Percentiles rank a stretch among this genome's conserved stretches.
Evolutionary conservation across 1,140 invertebrate species (phyloP).

Genomic region (Lordiphosa collinella): DNA sequence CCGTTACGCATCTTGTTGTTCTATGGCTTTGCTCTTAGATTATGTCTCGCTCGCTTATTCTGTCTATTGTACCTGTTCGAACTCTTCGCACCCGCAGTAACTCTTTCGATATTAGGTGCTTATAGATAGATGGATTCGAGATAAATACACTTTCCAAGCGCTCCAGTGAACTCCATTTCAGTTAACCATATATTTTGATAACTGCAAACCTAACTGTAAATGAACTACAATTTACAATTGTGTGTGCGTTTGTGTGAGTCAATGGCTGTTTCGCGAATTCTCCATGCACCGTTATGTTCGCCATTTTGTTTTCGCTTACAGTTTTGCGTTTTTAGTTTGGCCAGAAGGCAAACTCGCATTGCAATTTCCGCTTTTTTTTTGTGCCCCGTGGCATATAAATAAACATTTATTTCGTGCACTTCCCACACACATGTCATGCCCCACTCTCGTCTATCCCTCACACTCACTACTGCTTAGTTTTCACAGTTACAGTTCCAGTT

Average conservation of each 20-base stretch:
- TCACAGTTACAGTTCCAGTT: conserved; percentile 46
- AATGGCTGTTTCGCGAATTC: conserved; percentile 20
- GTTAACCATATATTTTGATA: conserved; percentile 36
- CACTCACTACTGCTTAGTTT: conserved; percentile 56
- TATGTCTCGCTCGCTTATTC: too few species aligned
- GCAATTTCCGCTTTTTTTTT: conserved; percentile 56
- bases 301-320: conserved; percentile 65
- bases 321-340: conserved; percentile 20
- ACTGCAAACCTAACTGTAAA: conserved; percentile 34
- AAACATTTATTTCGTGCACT: conserved; percentile 71
- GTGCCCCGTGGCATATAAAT: conserved; percentile 56
- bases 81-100: too few species aligned
- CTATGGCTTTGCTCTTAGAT: too few species aligned
- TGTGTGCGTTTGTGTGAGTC: background rate
- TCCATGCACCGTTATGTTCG: conserved; percentile 63
- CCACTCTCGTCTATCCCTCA: background rate
- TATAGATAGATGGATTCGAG: background rate
- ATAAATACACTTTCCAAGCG: conserved; percentile 3
- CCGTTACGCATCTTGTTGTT: too few species aligned
- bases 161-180: conserved; percentile 32
- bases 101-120: too few species aligned
- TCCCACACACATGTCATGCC: conserved; percentile 47
- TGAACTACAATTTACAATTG: conserved; percentile 28
- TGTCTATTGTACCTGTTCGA: too few species aligned
- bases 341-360: conserved; percentile 40